Base-by-base conservation (phyloP, 1,140 invertebrate species). In the Papilio helenus region DNA sequence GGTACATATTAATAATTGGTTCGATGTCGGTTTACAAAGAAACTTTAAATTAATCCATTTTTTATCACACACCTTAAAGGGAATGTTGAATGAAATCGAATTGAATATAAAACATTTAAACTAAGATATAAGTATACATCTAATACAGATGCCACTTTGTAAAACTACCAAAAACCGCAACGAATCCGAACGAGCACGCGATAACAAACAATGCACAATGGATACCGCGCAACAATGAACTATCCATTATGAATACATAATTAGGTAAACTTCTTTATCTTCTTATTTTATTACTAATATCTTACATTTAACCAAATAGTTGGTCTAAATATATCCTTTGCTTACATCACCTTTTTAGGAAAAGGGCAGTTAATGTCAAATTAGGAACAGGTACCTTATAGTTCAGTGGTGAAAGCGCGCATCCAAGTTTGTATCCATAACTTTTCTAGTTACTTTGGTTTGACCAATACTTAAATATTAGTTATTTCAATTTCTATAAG, bases 181-280 rank as follows among this genome's bases (percentile, higher is more conserved):
- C 61, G 73, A 82, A 83, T 81, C 79, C 82, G 79, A 82, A 76
- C 81, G 61, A 79, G 58, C 73, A 74, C 80, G 82, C 82, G 58
- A 82, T 83, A 81, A 86, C 80, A 84, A 86, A 88, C 87, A 88
- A 88, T 88, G 81, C 86, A 88, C 87, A 88, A 88, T 88, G 87
- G 85, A 84, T 87, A 84, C 84, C 85, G 83, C 84, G 81, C 80
- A 87, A 88, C 87, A 88, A 88, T 88, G 85, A 82, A 83, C 80
- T 82, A 82, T 83, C 82, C 84, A 55, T 84, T 83, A 81, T 86
- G 87, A 87, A 88, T 88, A 88, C 86, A 73, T 84, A 87, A 82
- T 85, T 80, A 79, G 80, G 65, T 81, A 80, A 77, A 79, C 78
- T 46, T 76, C 26, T 72, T 76, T 79, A 58, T 76, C 73, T 76